phyloP scores from a whole-genome alignment of 1,140 invertebrate genomes.

The Trypoxylus dichotomus region DNA sequence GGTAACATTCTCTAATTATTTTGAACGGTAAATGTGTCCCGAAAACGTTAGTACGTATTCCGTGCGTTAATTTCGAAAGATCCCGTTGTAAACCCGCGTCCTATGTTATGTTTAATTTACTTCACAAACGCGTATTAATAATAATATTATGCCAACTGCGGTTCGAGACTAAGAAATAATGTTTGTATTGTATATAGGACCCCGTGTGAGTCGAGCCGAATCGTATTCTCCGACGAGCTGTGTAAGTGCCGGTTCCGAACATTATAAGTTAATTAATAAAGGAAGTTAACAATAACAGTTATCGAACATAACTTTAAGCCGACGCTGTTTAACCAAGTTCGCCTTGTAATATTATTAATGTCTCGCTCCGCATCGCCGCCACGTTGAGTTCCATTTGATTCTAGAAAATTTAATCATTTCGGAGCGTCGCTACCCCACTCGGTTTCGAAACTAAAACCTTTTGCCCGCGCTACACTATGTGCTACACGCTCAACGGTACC shows the following conservation, averaged over 20 bases:
- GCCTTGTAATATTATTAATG: not conserved
- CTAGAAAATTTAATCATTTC: conserved; percentile 1
- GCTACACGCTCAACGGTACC: too few relatives aligned
- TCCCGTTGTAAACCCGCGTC: too few relatives aligned
- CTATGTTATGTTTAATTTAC: not conserved
- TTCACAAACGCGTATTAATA: not conserved
- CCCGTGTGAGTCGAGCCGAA: not conserved
- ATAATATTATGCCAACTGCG: conserved; percentile 3
- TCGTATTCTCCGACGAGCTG: not conserved
- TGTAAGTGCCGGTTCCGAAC: not conserved
- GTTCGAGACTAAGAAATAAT: not conserved
- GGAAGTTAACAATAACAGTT: conserved; percentile 7
- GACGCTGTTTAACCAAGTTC: not conserved
- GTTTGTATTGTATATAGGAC: not conserved
- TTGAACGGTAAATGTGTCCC: too few relatives aligned
- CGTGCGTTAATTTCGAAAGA: too few relatives aligned
- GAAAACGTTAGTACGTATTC: too few relatives aligned
- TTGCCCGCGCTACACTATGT: not conserved
- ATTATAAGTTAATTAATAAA: conserved; percentile 8
- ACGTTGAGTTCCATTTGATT: not conserved
- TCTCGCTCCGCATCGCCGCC: not conserved
- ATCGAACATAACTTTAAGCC: not conserved
- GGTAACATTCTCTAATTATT: too few relatives aligned
- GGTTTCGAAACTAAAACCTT: not conserved
- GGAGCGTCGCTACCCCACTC: not conserved